phyloP scores from a whole-genome alignment of 1,140 invertebrate species.

The Neodiprion fabricii region DNA sequence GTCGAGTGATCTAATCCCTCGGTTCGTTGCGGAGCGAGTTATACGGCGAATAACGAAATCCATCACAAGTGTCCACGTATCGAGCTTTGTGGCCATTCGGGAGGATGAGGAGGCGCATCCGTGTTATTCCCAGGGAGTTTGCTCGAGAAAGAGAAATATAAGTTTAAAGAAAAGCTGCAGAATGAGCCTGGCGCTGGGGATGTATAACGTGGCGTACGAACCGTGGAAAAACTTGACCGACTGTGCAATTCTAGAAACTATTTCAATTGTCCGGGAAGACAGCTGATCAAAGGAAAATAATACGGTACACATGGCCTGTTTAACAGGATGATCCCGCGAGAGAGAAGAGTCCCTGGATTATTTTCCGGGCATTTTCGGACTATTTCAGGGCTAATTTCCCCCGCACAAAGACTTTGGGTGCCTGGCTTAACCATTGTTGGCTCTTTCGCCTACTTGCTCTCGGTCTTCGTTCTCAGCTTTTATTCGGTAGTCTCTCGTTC shows the following conservation, averaged over 20 bases:
- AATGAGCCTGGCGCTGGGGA: too few species aligned
- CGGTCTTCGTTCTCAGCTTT: not conserved
- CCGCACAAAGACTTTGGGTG: conserved; percentile 35
- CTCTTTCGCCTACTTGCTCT: not conserved
- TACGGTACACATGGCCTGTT: conserved; percentile 39
- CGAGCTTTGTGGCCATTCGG: too few species aligned
- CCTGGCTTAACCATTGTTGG: not conserved
- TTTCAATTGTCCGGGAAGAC: conserved; percentile 33
- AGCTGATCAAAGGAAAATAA: conserved; percentile 41
- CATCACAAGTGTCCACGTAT: too few species aligned
- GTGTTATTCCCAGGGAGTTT: not conserved
- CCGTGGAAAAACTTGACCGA: not conserved
- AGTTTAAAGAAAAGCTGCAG: too few species aligned
- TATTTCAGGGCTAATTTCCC: conserved; percentile 52
- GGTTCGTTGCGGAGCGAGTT: too few species aligned
- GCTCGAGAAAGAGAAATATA: not conserved
- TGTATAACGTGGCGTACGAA: too few species aligned
- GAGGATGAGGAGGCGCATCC: too few species aligned
- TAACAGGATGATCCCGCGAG: conserved; percentile 46
- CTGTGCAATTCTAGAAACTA: conserved; percentile 43
- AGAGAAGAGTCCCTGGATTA: conserved; percentile 31
- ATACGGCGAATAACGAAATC: too few species aligned
- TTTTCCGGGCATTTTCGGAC: conserved; percentile 35
- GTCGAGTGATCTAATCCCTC: too few species aligned
- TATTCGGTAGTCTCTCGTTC: not conserved